Conservation (phyloP, 2,888 invertebrate species). For the Isotomurus palustris region DNA sequence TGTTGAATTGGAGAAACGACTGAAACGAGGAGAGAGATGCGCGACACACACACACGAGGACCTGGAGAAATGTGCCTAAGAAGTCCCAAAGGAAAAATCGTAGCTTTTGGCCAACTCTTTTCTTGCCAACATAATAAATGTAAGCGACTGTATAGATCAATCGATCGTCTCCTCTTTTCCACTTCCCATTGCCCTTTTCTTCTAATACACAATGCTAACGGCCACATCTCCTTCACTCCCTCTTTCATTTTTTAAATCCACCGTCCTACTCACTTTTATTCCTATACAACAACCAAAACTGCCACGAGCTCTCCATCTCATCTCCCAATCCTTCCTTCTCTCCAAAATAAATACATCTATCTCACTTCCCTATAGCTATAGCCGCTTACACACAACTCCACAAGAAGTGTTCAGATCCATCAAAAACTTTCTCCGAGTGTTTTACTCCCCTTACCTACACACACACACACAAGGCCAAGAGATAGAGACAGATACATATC, state of each 20-base stretch:
- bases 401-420: too few species aligned
- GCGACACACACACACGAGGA: too few species aligned
- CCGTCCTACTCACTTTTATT: constrained; percentile 4
- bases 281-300: neutral
- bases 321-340: neutral
- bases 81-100: constrained; percentile 38
- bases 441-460: neutral
- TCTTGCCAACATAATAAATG: constrained; percentile 37
- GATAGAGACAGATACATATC: too few species aligned
- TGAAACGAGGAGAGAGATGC: too few species aligned
- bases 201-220: constrained; percentile 30
- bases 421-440: too few species aligned
- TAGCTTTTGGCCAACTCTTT: constrained; percentile 28
- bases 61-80: too few species aligned
- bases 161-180: constrained; percentile 10
- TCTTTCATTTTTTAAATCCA: constrained; percentile 13
- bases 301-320: neutral
- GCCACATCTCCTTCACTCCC: constrained; percentile 14
- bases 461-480: neutral
- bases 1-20: too few species aligned
- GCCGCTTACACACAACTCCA: neutral
- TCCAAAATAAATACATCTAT: neutral
- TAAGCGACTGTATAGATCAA: constrained; percentile 28
- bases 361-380: neutral
- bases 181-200: constrained; percentile 14